Evolutionary conservation across 2,113 vertebrate genomes (phyloP), one percentile per base, ranked within the genome.

Genomic region (Phalacrocorax carbo): DNA sequence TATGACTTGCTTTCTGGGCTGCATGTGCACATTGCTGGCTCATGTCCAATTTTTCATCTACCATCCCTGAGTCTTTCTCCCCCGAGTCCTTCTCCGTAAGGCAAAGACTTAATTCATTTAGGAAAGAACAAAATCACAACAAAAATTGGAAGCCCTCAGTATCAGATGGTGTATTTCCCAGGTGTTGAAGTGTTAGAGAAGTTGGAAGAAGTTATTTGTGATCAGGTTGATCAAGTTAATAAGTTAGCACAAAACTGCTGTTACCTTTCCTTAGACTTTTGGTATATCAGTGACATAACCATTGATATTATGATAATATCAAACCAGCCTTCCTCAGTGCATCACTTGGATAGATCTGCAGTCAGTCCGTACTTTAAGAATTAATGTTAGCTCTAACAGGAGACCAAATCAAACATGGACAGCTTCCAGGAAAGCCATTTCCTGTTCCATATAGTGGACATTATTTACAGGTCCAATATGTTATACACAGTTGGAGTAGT

Each of bases 371-470:
- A 96, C 91, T 97, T 96, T 96, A 87, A 95, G 82, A 97, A 97
- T 98, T 96, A 97, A 95, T 97, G 96, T 92, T 94, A 95, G 95
- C 91, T 96, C 62, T 94, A 96, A 93, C 73, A 88, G 82, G 93
- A 88, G 90, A 97, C 57, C 92, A 98, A 97, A 97, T 96, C 94
- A 96, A 95, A 95, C 78, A 77, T 97, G 95, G 96, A 97, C 79
- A 69, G 79, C 61, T 96, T 98, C 97, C 96, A 98, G 95, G 83
- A 97, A 95, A 95, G 91, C 91, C 96, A 96, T 97, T 98, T 97
- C 94, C 95, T 97, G 69, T 94, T 93, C 78, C 40, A 62, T 82
- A 77, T 34, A 83, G 32, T 82, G 60, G 94, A 88, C 58, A 62
- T 95, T 97, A 97, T 97, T 97, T 98, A 98, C 57, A 93, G 61